Evolutionary conservation across 2,113 vertebrate species (phyloP), one percentile per base, ranked within the genome.

Genomic region (Pleuronectes platessa): DNA sequence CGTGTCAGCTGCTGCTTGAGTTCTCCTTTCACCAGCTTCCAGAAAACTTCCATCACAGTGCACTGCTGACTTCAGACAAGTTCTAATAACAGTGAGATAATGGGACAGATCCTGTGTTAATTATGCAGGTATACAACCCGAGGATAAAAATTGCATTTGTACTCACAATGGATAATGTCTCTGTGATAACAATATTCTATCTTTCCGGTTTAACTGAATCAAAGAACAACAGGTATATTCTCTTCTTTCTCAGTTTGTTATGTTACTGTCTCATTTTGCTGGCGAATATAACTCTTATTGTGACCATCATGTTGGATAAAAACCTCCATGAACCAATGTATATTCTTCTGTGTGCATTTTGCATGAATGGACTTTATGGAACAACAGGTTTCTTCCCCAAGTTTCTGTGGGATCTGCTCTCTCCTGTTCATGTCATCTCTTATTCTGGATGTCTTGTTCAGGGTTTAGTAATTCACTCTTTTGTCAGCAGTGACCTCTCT

Each of bases 281-380:
- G 42, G 23, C 87, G 0, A 81, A 63, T 72, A 45, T 70, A 42
- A 31, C 31, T 61, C 60, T 88, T 11, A 73, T 86, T 59, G 6
- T 86, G 2, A 76, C 40, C 15, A 80, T 91, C 26, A 64, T 85
- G 17, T 35, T 82, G 45, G 84, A 89, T 37, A 85, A 74, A 49
- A 65, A 8, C 23, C 23, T 65, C 21, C 62, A 65, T 11, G 62
- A 65, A 11, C 62, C 62, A 18, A 15, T 65, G 62, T 65, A 65
- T 26, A 65, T 65, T 49, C 9, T 65, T 21, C 23, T 65, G 21
- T 65, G 62, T 14, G 6, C 42, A 17, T 45, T 65, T 49, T 65
- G 62, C 62, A 49, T 65, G n/a, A 65, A 65, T 49, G 42, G 21
- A 24, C 62, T 65, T 49, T 65, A 47, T 49, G 62, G 62, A 14